These are phyloP conservation scores for Drosophila tristis DNA, from an alignment of 1,140 invertebrate species.

Conservation along the genomic window DNA sequence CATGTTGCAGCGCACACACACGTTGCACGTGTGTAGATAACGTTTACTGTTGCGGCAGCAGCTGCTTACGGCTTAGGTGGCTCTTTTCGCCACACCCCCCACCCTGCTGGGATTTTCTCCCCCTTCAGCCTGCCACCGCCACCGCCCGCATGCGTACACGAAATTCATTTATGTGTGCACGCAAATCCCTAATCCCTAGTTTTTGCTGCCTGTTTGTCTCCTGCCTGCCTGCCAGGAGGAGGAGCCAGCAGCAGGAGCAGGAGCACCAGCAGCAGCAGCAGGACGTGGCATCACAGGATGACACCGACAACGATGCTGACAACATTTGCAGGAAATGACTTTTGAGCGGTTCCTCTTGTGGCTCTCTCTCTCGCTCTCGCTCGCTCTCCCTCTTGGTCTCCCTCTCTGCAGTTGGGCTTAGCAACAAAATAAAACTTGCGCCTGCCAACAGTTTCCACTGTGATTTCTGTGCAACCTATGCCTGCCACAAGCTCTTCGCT, in stretches of 20 bases:
- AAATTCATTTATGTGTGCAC: conserved; percentile 82
- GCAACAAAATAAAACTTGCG: conserved; percentile 78
- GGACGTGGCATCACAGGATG: not conserved
- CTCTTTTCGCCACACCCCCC: conserved; percentile 10
- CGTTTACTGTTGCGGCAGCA: conserved; percentile 58
- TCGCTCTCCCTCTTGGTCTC: conserved; percentile 1
- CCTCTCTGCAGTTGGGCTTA: conserved; percentile 47
- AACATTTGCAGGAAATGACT: conserved; percentile 79
- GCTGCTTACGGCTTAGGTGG: conserved; percentile 42
- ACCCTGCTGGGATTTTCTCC: not conserved
- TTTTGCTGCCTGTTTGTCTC: conserved; percentile 68
- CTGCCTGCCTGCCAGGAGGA: conserved; percentile 1
- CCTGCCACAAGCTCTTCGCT: conserved; percentile 42
- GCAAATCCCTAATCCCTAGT: conserved; percentile 81
- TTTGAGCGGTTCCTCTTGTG: conserved; percentile 73
- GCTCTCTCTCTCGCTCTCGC: conserved; percentile 44
- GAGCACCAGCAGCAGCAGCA: no score
- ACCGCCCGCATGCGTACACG: conserved; percentile 54
- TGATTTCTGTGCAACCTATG: conserved; percentile 1
- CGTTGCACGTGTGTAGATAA: conserved; percentile 79
- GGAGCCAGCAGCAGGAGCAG: no score
- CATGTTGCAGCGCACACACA: conserved; percentile 54
- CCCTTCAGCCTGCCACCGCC: not conserved
- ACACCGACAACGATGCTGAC: conserved; percentile 60
- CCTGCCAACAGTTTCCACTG: conserved; percentile 44